Base-by-base conservation (phyloP, 2,888 invertebrate genomes). In the Eilema griseolum region DNA sequence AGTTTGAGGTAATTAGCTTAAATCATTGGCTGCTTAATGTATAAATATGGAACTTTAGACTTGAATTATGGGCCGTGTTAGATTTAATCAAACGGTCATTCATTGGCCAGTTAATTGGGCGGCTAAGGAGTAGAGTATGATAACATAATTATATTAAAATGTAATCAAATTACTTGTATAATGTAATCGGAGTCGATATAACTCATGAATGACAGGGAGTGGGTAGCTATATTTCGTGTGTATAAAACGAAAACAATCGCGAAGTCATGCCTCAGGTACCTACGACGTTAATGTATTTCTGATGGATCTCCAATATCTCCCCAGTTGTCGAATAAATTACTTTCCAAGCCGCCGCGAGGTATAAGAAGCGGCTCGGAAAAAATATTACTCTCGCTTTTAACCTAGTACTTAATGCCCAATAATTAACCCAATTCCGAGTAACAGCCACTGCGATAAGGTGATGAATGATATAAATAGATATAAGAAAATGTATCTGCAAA, bases 281-380 rank as follows among this genome's bases (percentile, higher is more conserved):
- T 3, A 7, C 79, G 79, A 85, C 92, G 92, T 91, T 95, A 95
- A 95, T 95, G 94, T 92, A 85, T 93, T 95, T 94, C 92, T 95
- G 92, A 95, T 94, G 93, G 93, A 88, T 93, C 90, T 90, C 85
- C 92, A 88, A 92, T 93, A 92, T 88, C 88, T 89, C 87, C 85
- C 80, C 84, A 83, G 85, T 85, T 87, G 83, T 86, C 84, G 88
- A 90, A 92, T 92, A 91, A 93, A 92, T 92, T 90, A 89, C 86
- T 80, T 80, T 83, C 83, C 79, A 78, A 81, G 81, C 80, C 72
- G 76, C 70, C 67, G 65, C 60, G 61, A 66, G 71, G 12, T 66
- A 67, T 76, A 77, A 81, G 76, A 76, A 67, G 71, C 64, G 67
- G 70, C 72, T 62, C 68, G 66, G 52, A 66, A 75, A 78, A 76